Base-by-base conservation (phyloP, 2,888 invertebrate genomes). In the Charanyca ferruginea region DNA sequence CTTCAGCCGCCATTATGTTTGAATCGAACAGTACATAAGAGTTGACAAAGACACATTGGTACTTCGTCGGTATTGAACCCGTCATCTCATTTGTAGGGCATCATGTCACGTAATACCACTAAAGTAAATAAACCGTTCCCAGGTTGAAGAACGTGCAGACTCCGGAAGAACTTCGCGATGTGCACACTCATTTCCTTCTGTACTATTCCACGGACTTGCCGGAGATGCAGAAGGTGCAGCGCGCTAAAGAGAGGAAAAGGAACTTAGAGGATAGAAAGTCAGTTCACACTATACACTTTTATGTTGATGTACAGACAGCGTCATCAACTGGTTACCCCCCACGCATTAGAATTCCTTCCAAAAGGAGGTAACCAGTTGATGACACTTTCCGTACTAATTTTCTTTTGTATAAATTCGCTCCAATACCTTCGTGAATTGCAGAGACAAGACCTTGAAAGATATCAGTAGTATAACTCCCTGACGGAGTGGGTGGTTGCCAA, bases 111-210 rank as follows among this genome's bases (percentile, higher is more conserved):
- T 7, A 35, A 11, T 35, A 8, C 6, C 35, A 35, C 1, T 1
- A 4, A 7, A 60, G 25, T 22, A 32, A 38, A 13, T 4, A 11
- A 44, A 5, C 42, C 22, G 0, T 23, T 2, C 1, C 0, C 41
- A 96, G 97, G 54, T 91, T 98, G 70, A 97, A 96, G 77, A 96
- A 94, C 58, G 97, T 98, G 0, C 98, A 98, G 88, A 98, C 98
- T 0, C 96, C 98, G 11, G 99, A 99, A 89, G 99, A 99, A 89
- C 92, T 99, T 0, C 97, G 98, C 67, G 99, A 99, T 86, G 98
- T 98, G 1, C 98, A 98, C 91, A 97, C 98, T 79, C 99, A 99
- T 87, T 99, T 99, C 90, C 96, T 98, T 77, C 94, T 99, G 20
- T 98, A 99, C 91, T 99, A 99, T 89, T 98, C 98, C 0, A 97